Conservation (phyloP, 2,888 invertebrate species). For the Ypsolopha sequella region DNA sequence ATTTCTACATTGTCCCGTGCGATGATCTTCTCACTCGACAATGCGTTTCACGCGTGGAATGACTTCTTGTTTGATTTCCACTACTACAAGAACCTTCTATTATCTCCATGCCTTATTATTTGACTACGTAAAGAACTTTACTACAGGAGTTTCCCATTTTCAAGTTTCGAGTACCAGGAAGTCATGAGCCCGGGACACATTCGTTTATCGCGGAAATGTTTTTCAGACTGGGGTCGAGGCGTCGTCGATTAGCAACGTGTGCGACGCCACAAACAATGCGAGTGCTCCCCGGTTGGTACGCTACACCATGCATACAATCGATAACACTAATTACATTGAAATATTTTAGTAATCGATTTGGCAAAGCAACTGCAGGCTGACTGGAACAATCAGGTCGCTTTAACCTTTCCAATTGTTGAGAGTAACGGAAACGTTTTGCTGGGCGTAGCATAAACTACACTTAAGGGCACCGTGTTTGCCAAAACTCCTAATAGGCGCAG, state of each 20-base stretch:
- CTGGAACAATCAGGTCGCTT: constrained; percentile 18
- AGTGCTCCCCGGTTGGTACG: constrained; percentile 64
- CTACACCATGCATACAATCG: constrained; percentile 38
- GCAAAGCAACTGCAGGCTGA: constrained; percentile 19
- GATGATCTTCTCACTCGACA: constrained; percentile 3
- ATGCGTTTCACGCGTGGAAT: background rate
- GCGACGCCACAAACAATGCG: constrained; percentile 61
- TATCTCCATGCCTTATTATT: background rate
- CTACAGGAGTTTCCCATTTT: background rate
- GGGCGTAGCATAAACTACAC: too few relatives aligned
- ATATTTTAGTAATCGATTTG: constrained; percentile 10
- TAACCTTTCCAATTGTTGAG: constrained; percentile 14
- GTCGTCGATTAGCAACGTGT: constrained; percentile 52
- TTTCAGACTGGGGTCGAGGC: constrained; percentile 34
- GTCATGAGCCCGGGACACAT: constrained; percentile 38
- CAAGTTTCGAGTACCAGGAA: constrained; percentile 10
- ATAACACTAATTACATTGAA: constrained; percentile 31
- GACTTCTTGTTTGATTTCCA: background rate
- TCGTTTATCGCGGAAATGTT: constrained; percentile 40
- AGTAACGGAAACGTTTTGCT: background rate
- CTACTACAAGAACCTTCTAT: background rate
- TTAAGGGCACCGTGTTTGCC: too few relatives aligned
- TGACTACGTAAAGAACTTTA: background rate
- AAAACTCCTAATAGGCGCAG: too few relatives aligned
- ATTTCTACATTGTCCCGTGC: constrained; percentile 51